Conservation (phyloP, 1,140 invertebrate species). For the Episyrphus balteatus region DNA sequence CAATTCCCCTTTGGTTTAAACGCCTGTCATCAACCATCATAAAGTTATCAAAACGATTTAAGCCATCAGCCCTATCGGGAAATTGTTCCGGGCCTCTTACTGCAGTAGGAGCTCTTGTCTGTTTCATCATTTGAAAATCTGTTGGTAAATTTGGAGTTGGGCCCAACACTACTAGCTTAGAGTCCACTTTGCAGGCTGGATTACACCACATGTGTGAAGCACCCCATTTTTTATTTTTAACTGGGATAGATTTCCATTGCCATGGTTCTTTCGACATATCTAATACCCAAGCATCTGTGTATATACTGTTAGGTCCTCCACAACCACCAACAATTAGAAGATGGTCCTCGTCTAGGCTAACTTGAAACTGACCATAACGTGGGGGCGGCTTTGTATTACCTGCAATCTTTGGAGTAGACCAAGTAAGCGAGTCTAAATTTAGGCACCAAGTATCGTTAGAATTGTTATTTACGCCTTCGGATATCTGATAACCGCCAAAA, state of each 20-base stretch:
- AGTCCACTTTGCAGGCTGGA: conserved; percentile 70
- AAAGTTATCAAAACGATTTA: no score
- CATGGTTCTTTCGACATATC: conserved; percentile 54
- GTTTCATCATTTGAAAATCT: conserved; percentile 35
- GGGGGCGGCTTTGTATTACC: conserved; percentile 60
- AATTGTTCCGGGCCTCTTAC: not conserved
- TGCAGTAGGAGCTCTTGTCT: conserved; percentile 22
- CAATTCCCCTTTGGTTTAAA: no score
- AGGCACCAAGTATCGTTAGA: conserved; percentile 87
- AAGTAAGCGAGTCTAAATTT: conserved; percentile 62
- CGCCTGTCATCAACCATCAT: no score
- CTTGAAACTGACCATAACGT: conserved; percentile 84
- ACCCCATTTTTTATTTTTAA: conserved; percentile 63
- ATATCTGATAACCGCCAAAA: conserved; percentile 67
- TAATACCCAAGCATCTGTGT: conserved; percentile 52
- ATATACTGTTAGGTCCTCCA: conserved; percentile 44
- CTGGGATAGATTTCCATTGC: conserved; percentile 69
- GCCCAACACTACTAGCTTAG: conserved; percentile 29
- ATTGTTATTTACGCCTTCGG: conserved; percentile 43
- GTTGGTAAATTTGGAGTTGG: conserved; percentile 29
- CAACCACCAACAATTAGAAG: conserved; percentile 61
- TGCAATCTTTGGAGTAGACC: conserved; percentile 61
- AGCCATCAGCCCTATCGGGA: no score
- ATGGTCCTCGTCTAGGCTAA: conserved; percentile 55
- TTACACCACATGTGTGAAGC: conserved; percentile 86